These are phyloP conservation scores for Willisornis vidua DNA, from an alignment of 2,113 vertebrate species.

Conservation along the genomic window DNA sequence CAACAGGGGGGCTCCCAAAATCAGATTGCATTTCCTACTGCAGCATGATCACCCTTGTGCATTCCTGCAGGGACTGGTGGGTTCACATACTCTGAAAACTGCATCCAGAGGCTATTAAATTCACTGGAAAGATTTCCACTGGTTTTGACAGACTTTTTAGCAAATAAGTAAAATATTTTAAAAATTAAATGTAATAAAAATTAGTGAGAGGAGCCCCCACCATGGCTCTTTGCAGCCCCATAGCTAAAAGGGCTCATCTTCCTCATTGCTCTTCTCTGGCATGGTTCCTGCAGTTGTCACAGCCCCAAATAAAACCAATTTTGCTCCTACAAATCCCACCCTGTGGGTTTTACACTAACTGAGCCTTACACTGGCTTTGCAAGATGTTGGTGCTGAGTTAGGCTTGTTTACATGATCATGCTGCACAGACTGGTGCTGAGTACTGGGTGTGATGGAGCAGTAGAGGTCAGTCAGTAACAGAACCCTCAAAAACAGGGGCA, in stretches of 20 bases:
- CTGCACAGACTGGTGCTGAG: neutral
- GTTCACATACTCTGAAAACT: neutral
- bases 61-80: neutral
- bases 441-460: neutral
- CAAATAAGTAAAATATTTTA: neutral
- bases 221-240: neutral
- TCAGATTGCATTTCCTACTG: neutral
- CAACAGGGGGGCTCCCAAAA: neutral
- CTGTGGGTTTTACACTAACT: neutral
- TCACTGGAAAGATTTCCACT: neutral
- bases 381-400: neutral
- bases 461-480: neutral
- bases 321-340: neutral
- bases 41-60: too few species aligned
- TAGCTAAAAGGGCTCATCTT: neutral
- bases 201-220: neutral
- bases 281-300: neutral
- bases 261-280: neutral
- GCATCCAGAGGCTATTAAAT: neutral
- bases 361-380: neutral
- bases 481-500: neutral
- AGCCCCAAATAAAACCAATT: neutral
- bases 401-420: rapidly evolving
- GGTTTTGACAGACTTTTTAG: neutral
- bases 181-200: neutral